These are phyloP conservation scores for Andrena haemorrhoa DNA, from an alignment of 2,888 invertebrate species.

Conservation along the genomic window DNA sequence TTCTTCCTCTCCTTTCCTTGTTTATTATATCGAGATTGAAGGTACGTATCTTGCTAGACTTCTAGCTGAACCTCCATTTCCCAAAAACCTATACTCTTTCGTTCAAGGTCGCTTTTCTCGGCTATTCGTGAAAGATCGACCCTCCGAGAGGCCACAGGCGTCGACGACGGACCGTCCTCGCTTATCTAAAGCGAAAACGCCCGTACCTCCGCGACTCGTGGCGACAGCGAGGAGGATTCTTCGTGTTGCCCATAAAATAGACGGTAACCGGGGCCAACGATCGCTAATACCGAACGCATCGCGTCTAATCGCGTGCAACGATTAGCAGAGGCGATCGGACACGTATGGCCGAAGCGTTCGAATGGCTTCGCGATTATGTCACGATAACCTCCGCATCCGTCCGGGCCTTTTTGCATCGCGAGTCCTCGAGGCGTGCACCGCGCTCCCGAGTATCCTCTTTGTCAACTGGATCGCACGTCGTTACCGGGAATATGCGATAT, in stretches of 20 bases:
- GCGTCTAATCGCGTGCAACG: slow-evolving; percentile 11
- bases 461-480: slow-evolving; percentile 53
- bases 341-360: neutral
- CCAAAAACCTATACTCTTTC: neutral
- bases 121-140: neutral
- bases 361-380: slow-evolving; percentile 42
- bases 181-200: neutral
- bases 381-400: slow-evolving; percentile 12
- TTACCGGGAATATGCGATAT: slow-evolving; percentile 55
- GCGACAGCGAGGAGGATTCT: neutral
- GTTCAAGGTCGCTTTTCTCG: neutral
- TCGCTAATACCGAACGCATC: neutral
- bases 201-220: neutral
- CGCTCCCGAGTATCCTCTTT: slow-evolving; percentile 24
- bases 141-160: neutral
- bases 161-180: neutral
- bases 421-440: neutral
- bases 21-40: no score
- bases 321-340: neutral
- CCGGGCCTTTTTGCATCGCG: neutral
- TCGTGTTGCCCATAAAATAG: neutral
- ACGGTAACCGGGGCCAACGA: slow-evolving; percentile 7
- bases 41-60: neutral
- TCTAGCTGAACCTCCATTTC: neutral
- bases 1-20: neutral